Percentiles rank a stretch among this genome's conserved stretches.
These are phyloP conservation scores for Pseudococcus longispinus DNA, from an alignment of 2,888 invertebrate species.

Conservation along the genomic window DNA sequence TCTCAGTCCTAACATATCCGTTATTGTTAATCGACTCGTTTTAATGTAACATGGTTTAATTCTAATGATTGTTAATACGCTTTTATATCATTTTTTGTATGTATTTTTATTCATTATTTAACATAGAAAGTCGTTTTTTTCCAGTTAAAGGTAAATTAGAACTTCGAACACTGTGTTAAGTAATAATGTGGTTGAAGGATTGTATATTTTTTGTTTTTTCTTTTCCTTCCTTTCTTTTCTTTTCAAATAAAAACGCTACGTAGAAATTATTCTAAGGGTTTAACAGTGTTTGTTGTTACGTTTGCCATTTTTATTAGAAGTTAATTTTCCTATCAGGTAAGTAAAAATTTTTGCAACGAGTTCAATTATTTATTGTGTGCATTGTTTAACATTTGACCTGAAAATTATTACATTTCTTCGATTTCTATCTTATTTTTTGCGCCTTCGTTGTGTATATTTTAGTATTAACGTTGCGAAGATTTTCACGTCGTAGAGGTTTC, in stretches of 20 bases:
- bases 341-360: slow-evolving; percentile 46
- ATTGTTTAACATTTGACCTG: slow-evolving; percentile 8
- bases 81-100: slow-evolving; percentile 54
- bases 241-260: not conserved
- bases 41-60: not conserved
- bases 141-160: slow-evolving; percentile 36
- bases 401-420: slow-evolving; percentile 11
- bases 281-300: slow-evolving; percentile 48
- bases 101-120: slow-evolving; percentile 51
- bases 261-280: slow-evolving; percentile 30
- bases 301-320: slow-evolving; percentile 46
- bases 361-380: slow-evolving; percentile 17
- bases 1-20: slow-evolving; percentile 49
- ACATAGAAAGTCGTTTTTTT: slow-evolving; percentile 28
- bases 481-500: slow-evolving; percentile 28
- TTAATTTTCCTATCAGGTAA: slow-evolving; percentile 42
- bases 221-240: not conserved
- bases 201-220: not conserved
- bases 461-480: slow-evolving; percentile 40
- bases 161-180: slow-evolving; percentile 47
- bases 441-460: slow-evolving; percentile 4
- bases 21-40: slow-evolving; percentile 1
- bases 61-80: slow-evolving; percentile 49
- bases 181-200: slow-evolving; percentile 43
- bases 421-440: slow-evolving; percentile 14